A percentile compares a stretch with the other conserved stretches of the same genome.
phyloP scores from a whole-genome alignment of 2,888 invertebrate genomes.

The Pterostichus niger region DNA sequence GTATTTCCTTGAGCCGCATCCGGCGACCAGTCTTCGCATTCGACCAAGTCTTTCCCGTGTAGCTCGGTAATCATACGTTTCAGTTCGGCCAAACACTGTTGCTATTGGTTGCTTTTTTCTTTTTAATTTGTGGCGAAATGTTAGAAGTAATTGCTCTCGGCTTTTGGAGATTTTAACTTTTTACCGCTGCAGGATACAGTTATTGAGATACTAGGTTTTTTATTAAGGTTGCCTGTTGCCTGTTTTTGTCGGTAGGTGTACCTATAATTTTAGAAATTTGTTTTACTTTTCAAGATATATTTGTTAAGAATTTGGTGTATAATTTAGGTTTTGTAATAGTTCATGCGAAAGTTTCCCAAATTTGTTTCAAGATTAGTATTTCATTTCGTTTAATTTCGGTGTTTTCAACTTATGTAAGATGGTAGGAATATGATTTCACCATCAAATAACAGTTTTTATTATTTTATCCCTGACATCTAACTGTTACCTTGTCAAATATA shows the following conservation, averaged over 20 bases:
- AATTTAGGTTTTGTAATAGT: conserved; percentile 37
- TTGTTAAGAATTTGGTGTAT: conserved; percentile 23
- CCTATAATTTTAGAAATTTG: conserved; percentile 47
- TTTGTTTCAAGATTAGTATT: conserved; percentile 22
- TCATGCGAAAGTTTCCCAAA: conserved; percentile 27
- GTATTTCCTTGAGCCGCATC: conserved; percentile 31
- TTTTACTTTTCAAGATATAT: conserved; percentile 16
- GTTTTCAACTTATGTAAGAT: conserved; percentile 16
- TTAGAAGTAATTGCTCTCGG: conserved; percentile 1
- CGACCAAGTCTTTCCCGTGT: neutral
- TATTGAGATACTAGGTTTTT: neutral
- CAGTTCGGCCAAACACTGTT: neutral
- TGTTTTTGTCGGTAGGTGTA: conserved; percentile 16
- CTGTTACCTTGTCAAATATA: too few relatives aligned
- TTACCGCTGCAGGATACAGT: conserved; percentile 34
- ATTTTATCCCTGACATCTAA: too few relatives aligned
- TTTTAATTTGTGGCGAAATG: conserved; percentile 53
- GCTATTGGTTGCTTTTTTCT: conserved; percentile 36
- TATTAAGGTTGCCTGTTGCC: neutral
- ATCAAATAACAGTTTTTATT: neutral
- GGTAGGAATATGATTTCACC: neutral
- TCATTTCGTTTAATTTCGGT: conserved; percentile 6
- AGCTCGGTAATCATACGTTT: conserved; percentile 42
- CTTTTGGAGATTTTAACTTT: neutral
- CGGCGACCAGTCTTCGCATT: neutral